Evolutionary conservation across 2,888 invertebrate species (phyloP).

Genomic region (Leucoma salicis): DNA sequence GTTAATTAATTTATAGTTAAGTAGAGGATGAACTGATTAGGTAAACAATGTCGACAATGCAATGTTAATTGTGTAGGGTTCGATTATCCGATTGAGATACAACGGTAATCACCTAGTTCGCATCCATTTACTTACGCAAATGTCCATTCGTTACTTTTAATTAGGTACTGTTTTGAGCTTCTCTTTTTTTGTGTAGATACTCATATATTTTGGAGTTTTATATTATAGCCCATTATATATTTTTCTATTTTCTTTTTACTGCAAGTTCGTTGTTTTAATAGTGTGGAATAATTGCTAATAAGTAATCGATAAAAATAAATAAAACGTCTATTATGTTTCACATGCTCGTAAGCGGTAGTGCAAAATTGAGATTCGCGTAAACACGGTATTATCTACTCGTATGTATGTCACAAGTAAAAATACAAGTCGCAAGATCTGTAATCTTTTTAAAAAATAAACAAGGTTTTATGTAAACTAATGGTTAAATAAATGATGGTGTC

Average conservation of each 20-base stretch:
- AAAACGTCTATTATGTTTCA: too few relatives aligned
- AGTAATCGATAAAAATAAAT: too few relatives aligned
- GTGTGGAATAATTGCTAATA: too few relatives aligned
- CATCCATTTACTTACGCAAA: slow-evolving; percentile 42
- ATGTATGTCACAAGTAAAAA: too few relatives aligned
- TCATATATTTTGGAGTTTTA: too few relatives aligned
- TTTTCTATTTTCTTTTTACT: too few relatives aligned
- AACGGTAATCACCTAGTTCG: slow-evolving; percentile 47
- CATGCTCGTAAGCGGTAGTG: too few relatives aligned
- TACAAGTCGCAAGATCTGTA: neutral
- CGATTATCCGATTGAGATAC: slow-evolving; percentile 55
- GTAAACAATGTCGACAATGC: slow-evolving; percentile 59
- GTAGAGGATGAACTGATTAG: slow-evolving; percentile 57
- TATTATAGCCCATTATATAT: too few relatives aligned
- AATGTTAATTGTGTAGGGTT: slow-evolving; percentile 58
- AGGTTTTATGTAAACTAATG: slow-evolving; percentile 6
- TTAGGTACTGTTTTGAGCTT: slow-evolving; percentile 36
- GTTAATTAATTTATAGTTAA: slow-evolving; percentile 62
- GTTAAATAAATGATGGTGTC: slow-evolving; percentile 30
- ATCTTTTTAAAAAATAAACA: neutral
- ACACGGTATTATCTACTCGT: too few relatives aligned
- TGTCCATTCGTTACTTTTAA: slow-evolving; percentile 42
- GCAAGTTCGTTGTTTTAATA: too few relatives aligned
- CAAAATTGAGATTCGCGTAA: too few relatives aligned
- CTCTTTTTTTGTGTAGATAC: too few relatives aligned